phyloP scores from a whole-genome alignment of 2,113 vertebrate species.

The Mirza zaza region DNA sequence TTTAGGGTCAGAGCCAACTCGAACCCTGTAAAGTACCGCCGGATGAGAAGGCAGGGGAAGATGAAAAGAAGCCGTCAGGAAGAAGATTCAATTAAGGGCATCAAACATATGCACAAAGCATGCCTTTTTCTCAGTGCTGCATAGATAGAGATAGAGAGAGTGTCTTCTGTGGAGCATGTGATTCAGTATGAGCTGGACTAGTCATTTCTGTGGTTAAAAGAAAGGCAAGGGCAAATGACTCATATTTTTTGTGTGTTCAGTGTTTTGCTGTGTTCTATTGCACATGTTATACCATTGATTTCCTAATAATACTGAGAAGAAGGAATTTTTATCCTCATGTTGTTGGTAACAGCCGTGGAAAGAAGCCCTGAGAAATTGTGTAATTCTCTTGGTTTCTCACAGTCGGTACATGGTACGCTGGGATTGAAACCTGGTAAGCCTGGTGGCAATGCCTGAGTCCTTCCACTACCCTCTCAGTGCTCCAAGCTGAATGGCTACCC shows the following conservation, averaged over 20 bases:
- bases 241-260: background rate
- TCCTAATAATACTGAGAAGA: background rate
- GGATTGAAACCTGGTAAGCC: background rate
- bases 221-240: background rate
- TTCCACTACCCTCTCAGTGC: rapidly evolving
- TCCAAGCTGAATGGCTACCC: background rate
- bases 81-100: background rate
- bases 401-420: background rate
- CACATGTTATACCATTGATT: background rate
- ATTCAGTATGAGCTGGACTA: background rate
- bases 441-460: background rate
- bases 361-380: background rate
- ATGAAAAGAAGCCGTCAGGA: background rate
- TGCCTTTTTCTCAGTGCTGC: background rate
- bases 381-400: background rate
- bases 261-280: background rate
- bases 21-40: background rate
- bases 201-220: background rate
- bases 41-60: background rate
- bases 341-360: background rate
- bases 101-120: background rate
- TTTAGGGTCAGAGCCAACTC: conserved; percentile 43
- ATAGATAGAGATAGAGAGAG: background rate
- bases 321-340: background rate
- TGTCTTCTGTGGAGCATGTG: background rate